A percentile compares a stretch with the other conserved stretches of the same genome.
These are phyloP conservation scores for Ophioninae sp. DNA, from an alignment of 2,888 invertebrate genomes.

Conservation along the genomic window DNA sequence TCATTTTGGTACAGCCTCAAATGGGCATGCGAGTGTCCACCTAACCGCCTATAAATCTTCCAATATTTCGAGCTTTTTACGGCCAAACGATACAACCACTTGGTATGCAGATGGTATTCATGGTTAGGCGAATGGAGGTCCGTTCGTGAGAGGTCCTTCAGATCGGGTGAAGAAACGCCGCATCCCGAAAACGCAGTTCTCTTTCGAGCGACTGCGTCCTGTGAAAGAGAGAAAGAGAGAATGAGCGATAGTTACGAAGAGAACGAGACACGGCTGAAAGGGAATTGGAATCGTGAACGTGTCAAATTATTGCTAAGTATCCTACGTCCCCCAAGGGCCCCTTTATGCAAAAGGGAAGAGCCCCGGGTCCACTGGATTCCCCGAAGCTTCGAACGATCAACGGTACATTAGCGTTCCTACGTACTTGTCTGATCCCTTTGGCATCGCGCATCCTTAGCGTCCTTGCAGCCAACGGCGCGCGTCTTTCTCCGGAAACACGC, in stretches of 20 bases:
- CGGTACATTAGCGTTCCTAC: slow-evolving; percentile 42
- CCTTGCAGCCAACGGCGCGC: slow-evolving; percentile 38
- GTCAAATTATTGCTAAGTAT: slow-evolving; percentile 68
- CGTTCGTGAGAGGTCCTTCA: slow-evolving; percentile 57
- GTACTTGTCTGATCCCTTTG: slow-evolving; percentile 15
- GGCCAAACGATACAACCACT: slow-evolving; percentile 56
- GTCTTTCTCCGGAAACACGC: slow-evolving; percentile 42
- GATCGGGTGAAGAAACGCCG: slow-evolving; percentile 47
- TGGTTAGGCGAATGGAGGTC: slow-evolving; percentile 52
- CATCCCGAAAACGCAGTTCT: slow-evolving; percentile 31
- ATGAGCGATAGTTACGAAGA: slow-evolving; percentile 25
- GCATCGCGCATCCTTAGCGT: background rate
- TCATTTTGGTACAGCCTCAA: slow-evolving; percentile 18
- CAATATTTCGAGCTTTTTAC: slow-evolving; percentile 63
- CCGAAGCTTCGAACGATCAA: slow-evolving; percentile 56
- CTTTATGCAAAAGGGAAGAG: slow-evolving; percentile 60
- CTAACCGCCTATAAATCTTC: slow-evolving; percentile 61
- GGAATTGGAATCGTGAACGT: slow-evolving; percentile 63
- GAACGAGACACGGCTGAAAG: slow-evolving; percentile 47
- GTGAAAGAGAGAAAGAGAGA: slow-evolving; percentile 21
- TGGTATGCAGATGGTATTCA: slow-evolving; percentile 64
- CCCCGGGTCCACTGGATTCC: slow-evolving; percentile 40
- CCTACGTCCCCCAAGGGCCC: slow-evolving; percentile 59
- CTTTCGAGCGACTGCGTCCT: slow-evolving; percentile 1
- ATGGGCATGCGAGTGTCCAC: slow-evolving; percentile 53